phyloP scores from a whole-genome alignment of 2,888 invertebrate species.

The Eucriotettix oculatus region DNA sequence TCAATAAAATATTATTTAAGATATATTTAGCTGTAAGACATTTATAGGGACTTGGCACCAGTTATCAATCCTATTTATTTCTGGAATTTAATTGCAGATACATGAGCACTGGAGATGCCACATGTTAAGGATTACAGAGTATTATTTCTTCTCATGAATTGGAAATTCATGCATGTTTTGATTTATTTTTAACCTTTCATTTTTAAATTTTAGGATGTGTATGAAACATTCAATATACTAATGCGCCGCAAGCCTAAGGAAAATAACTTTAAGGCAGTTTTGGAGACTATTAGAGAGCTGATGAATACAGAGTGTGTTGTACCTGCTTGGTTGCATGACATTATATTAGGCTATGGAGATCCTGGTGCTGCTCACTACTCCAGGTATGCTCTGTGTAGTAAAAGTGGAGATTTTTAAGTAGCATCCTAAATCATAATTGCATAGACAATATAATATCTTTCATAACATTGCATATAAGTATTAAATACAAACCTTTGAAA shows the following conservation, averaged over 20 bases:
- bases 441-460: constrained; percentile 2
- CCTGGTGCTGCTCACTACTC: constrained; percentile 93
- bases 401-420: background rate
- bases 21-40: too few relatives aligned
- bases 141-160: too few relatives aligned
- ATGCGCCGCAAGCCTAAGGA: constrained; percentile 98
- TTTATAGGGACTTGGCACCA: too few relatives aligned
- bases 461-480: background rate
- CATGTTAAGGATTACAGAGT: too few relatives aligned
- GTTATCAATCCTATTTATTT: too few relatives aligned
- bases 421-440: background rate
- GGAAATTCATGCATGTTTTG: too few relatives aligned
- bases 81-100: too few relatives aligned
- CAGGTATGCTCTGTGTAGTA: constrained; percentile 32
- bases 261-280: constrained; percentile 98
- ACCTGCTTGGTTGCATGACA: constrained; percentile 90
- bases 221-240: constrained; percentile 88
- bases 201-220: constrained; percentile 46
- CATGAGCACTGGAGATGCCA: too few relatives aligned
- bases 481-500: too few relatives aligned
- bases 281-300: constrained; percentile 94
- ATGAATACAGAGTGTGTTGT: constrained; percentile 99
- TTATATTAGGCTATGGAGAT: constrained; percentile 94
- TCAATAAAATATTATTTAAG: too few relatives aligned
- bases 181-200: constrained; percentile 15